Base-by-base conservation (phyloP, 2,888 invertebrate genomes). In the Drosophila neotestacea region DNA sequence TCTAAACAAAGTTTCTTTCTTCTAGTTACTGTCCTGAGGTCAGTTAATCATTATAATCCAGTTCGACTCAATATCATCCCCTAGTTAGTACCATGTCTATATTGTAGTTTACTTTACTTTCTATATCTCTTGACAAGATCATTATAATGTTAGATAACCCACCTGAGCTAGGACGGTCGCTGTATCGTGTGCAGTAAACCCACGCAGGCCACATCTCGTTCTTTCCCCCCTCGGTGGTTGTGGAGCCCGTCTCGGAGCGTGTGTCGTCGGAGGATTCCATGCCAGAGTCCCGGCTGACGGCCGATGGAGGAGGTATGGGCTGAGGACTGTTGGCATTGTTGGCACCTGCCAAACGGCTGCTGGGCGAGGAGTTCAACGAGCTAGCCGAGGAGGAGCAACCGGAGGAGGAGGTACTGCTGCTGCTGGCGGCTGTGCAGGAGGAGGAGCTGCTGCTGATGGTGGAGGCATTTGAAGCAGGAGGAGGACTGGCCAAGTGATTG, bases 111-210 rank as follows among this genome's bases (percentile, higher is more conserved):
- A 6, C 7, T 32, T 9, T 6, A 52, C n/a, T 13, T 22, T 22
- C 34, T 0, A 4, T 36, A 13, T 16, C 13, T 48, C 16, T 32
- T 6, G 7, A 7, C 7, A 11, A 36, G 36, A 10, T n/a, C 1
- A 0, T 6, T n/a, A 1, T 39, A 22, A 22, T 22, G 22, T 22
- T 22, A 16, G 4, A 10, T 30, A 1, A 94, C 95, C 94, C 92
- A 97, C 97, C 97, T 93, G 97, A 97, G 92, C 97, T 97, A 5
- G 97, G 97, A 89, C 97, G 94, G 92, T 97, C 97, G 88, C 96
- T 96, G 93, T 99, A 99, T 91, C 99, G 94, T 6, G 99, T 99
- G 93, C 99, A 99, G 93, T 98, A 99, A 48, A 99, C 98, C 99
- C 99, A 99, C 34, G 99, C 98, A 0, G 99, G 99, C 97, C 98